Evolutionary conservation across 2,113 vertebrate species (phyloP).

Genomic region (Proteles cristata): DNA sequence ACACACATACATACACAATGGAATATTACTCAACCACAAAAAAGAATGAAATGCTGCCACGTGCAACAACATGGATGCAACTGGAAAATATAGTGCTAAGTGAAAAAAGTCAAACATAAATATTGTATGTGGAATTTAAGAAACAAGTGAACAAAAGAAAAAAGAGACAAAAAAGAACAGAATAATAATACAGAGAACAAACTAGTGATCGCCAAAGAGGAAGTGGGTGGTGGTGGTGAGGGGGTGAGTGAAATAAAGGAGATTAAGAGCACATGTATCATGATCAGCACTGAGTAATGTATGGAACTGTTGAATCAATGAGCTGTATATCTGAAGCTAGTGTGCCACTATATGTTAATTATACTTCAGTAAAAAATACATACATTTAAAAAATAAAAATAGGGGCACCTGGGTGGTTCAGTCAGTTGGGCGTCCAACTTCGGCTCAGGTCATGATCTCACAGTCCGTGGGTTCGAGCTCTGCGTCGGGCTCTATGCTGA

Average conservation of each 20-base stretch:
- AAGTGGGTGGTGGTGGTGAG: not conserved
- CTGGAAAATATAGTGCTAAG: not conserved
- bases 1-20: not conserved
- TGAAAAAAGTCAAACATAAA: not conserved
- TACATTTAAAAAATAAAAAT: not conserved
- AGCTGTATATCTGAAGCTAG: not conserved
- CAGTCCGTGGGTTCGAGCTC: too few species aligned
- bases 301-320: not conserved
- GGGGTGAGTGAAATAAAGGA: not conserved
- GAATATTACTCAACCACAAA: not conserved
- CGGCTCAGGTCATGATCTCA: too few species aligned
- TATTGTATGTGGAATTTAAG: not conserved
- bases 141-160: not conserved
- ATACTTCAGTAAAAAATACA: not conserved
- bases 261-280: not conserved
- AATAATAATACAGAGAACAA: not conserved
- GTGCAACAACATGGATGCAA: not conserved
- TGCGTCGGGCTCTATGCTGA: too few species aligned
- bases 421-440: too few species aligned
- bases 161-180: not conserved
- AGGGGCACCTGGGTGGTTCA: too few species aligned
- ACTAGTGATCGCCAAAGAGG: not conserved
- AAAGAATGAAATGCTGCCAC: not conserved
- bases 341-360: not conserved
- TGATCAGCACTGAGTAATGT: not conserved